Evolutionary conservation across 1,140 invertebrate species (phyloP), one percentile per base, ranked within the genome.

Genomic region (Drosophila repleta): DNA sequence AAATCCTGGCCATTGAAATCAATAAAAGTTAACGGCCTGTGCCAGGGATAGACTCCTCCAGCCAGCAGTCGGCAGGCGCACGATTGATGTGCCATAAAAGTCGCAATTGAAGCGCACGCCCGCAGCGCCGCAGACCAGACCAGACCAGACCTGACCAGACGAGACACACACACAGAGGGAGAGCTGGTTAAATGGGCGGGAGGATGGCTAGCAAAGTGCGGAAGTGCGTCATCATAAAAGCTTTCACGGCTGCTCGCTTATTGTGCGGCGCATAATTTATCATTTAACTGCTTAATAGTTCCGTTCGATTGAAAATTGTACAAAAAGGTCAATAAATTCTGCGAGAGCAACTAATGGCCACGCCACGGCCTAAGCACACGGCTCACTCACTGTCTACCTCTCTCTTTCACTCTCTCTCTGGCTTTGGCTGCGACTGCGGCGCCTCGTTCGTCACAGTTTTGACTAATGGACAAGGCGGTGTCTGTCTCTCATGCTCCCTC

Each of bases 271-370:
- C 83, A 88, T 88, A 88, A 88, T 88, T 88, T 88, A 88, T 88
- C 83, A 88, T 88, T 88, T 88, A 88, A 88, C 83, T 88, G 83
- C 79, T 83, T 88, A 88, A 88, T 88, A 88, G 83, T 88, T 88
- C 83, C 83, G 79, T 73, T 79, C 64, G 68, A 88, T 88, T 88
- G 83, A 83, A 83, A 88, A 79, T 71, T 67, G 71, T 73, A 70
- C 61, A 70, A 70, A 46, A 62, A 69, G 55, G 29, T 74, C 72
- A 63, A 87, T 87, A 87, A 87, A 79, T 87, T 7, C 6, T 67
- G 61, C 35, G 51, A 69, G 60, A 35, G 43, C 52, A 72, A 72
- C 75, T 78, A 78, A 76, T 65, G 64, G 72, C 57, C 55, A 18
- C 32, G 3, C 45, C 52, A 49, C n/a, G 18, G 51, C 24, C 18